Evolutionary conservation across 2,888 invertebrate genomes (phyloP).

Genomic region (Agrotis clavis): DNA sequence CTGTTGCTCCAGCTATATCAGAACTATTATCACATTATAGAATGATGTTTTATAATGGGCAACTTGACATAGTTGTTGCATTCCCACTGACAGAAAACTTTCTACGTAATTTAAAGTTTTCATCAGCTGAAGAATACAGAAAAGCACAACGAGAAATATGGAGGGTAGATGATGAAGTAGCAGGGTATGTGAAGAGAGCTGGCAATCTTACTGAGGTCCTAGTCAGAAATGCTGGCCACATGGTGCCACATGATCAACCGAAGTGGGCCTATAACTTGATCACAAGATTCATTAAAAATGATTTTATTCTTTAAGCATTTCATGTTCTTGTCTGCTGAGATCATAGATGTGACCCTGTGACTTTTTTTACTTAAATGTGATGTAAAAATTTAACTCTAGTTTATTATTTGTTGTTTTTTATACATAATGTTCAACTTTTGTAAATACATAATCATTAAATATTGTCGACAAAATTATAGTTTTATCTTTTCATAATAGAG

Average conservation of each 20-base stretch:
- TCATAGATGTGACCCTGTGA: conserved; percentile 1
- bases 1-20: conserved; percentile 87
- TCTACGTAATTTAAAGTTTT: conserved; percentile 93
- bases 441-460: background rate
- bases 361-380: conserved; percentile 2
- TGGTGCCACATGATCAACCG: conserved; percentile 92
- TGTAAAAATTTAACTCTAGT: background rate
- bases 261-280: conserved; percentile 91
- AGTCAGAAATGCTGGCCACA: conserved; percentile 95
- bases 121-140: conserved; percentile 91
- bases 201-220: conserved; percentile 94
- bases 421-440: background rate
- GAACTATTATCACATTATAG: conserved; percentile 86
- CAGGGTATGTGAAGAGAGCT: conserved; percentile 94
- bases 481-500: background rate
- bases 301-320: conserved; percentile 61
- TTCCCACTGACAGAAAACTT: conserved; percentile 92
- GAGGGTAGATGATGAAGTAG: conserved; percentile 92
- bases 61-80: conserved; percentile 93
- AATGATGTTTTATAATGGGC: conserved; percentile 93
- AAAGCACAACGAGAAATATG: conserved; percentile 92
- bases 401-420: background rate
- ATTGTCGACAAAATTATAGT: background rate
- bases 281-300: conserved; percentile 86
- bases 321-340: background rate